Base-by-base conservation (phyloP, 2,888 invertebrate species). In the Trissolcus japonicus region DNA sequence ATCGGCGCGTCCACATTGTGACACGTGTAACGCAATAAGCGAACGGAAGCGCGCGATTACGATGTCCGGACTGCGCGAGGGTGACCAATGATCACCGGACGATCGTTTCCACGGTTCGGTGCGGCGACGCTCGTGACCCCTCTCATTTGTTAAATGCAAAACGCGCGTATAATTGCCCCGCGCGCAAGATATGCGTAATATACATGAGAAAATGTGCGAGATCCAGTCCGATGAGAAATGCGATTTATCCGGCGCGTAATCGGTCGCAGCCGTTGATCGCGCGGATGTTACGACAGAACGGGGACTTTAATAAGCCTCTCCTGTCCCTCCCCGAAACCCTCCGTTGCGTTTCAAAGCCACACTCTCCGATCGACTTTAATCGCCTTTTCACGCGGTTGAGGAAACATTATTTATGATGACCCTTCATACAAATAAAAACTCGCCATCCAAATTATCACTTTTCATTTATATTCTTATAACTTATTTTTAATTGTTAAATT, bases 31-130 rank as follows among this genome's bases (percentile, higher is more conserved):
- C 81, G 83, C 83, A 83, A 84, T 81, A 81, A 83, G 82, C 82
- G 82, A 83, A 84, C 88, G 89, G 89, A 89, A 86, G 86, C 86
- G 84, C 83, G 83, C 87, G 85, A 89, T 89, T 89, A 89, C 84
- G 82, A 83, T 86, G 86, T 85, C 85, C 86, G 86, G 85, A 84
- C 79, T 82, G 83, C 83, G 84, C 84, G 84, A 84, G 84, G 81
- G 84, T 82, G 82, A 82, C 83, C 82, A 74, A 83, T 80, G 75
- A 79, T 81, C 82, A 86, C 87, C 88, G 88, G 88, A 88, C 87
- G 88, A 83, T 80, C 86, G 84, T 87, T 86, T 88, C 86, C 88
- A 89, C 88, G 88, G 85, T 89, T 86, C 88, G 86, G 80, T 86
- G 85, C 83, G 76, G 83, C 81, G 73, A 76, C 80, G 80, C 81